phyloP scores from a whole-genome alignment of 2,888 invertebrate species.

The Pocota personata region DNA sequence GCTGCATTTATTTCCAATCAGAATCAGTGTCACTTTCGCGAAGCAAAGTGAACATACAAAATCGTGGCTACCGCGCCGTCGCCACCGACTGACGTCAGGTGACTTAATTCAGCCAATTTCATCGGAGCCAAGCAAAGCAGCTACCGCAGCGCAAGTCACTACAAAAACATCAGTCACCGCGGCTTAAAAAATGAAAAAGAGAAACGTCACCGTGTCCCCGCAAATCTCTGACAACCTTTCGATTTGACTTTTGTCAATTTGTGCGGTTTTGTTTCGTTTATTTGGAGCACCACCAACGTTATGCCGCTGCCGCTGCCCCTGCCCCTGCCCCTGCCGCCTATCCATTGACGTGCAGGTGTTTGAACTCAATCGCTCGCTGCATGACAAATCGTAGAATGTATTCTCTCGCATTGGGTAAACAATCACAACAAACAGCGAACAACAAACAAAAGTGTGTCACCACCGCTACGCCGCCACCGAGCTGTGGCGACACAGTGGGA shows the following conservation, averaged over 20 bases:
- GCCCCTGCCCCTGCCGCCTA: slow-evolving; percentile 9
- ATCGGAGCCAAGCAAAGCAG: slow-evolving; percentile 10
- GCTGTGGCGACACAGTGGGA: slow-evolving; percentile 34
- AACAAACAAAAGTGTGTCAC: slow-evolving; percentile 73
- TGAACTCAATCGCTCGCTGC: slow-evolving; percentile 73
- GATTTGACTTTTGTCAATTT: slow-evolving; percentile 71
- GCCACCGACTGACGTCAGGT: slow-evolving; percentile 42
- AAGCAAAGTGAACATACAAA: slow-evolving; percentile 26
- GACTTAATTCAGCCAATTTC: slow-evolving; percentile 52
- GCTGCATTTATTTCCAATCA: slow-evolving; percentile 57
- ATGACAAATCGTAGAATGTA: slow-evolving; percentile 72
- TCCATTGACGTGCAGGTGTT: slow-evolving; percentile 69
- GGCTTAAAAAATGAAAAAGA: slow-evolving; percentile 37
- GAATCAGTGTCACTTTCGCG: slow-evolving; percentile 59
- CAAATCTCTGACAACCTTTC: slow-evolving; percentile 64
- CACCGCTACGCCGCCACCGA: neutral
- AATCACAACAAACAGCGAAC: slow-evolving; percentile 69
- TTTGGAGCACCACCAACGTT: slow-evolving; percentile 51
- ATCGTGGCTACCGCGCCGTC: slow-evolving; percentile 9
- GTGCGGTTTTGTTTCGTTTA: slow-evolving; percentile 69
- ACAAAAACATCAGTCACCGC: slow-evolving; percentile 37
- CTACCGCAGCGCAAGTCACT: slow-evolving; percentile 20
- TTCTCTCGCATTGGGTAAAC: slow-evolving; percentile 54
- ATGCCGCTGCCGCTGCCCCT: neutral
- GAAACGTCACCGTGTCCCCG: slow-evolving; percentile 55